Conservation (phyloP, 2,888 invertebrate genomes). For the Clunio marinus region DNA sequence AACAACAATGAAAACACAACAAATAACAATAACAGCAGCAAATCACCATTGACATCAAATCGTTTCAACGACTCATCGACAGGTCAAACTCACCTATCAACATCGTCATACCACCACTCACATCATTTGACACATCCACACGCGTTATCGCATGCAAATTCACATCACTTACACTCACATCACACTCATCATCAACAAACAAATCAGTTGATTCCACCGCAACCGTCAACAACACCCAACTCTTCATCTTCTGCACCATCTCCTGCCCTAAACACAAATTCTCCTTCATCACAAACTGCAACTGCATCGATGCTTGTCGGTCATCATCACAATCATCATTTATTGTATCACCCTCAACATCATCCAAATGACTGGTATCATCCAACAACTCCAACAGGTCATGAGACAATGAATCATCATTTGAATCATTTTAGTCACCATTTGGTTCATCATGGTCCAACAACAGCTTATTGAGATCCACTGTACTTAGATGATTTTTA, state of each 20-base stretch:
- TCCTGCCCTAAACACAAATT: conserved; percentile 18
- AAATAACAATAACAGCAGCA: conserved; percentile 43
- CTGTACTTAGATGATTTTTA: conserved; percentile 37
- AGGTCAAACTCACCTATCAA: conserved; percentile 46
- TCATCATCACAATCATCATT: conserved; percentile 25
- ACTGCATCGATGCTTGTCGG: conserved; percentile 16
- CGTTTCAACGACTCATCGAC: conserved; percentile 42
- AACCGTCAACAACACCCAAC: conserved; percentile 27
- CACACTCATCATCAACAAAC: conserved; percentile 47
- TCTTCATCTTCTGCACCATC: conserved; percentile 32
- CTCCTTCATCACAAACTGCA: conserved; percentile 22
- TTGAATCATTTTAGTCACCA: conserved; percentile 60
- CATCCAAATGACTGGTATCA: conserved; percentile 50
- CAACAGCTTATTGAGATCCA: conserved; percentile 66
- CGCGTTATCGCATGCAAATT: conserved; percentile 27
- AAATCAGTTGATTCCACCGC: conserved; percentile 1
- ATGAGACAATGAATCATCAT: conserved; percentile 51
- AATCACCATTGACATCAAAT: conserved; percentile 43
- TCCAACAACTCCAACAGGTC: conserved; percentile 48
- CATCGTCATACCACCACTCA: conserved; percentile 47
- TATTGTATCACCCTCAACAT: conserved; percentile 17
- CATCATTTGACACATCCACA: conserved; percentile 29
- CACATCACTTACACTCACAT: conserved; percentile 49
- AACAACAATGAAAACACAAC: conserved; percentile 34
- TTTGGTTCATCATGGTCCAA: conserved; percentile 65